Conservation (phyloP, 2,888 invertebrate species). For the Eupeodes latifasciatus region DNA sequence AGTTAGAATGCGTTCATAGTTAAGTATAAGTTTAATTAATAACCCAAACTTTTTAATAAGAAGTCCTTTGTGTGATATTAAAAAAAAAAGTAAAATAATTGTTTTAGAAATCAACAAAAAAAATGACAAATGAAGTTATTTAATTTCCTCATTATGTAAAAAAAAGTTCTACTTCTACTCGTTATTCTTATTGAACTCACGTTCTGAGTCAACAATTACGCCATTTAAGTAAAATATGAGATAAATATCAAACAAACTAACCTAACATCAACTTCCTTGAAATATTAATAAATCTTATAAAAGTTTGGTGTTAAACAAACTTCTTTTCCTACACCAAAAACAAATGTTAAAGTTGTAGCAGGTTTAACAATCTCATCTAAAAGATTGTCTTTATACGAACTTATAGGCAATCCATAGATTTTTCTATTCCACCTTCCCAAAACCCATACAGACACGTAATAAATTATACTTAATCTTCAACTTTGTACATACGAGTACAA, state of each 20-base stretch:
- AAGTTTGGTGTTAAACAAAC: background rate
- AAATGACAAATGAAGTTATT: no score
- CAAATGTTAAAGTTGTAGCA: slow-evolving; percentile 1
- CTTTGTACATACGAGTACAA: background rate
- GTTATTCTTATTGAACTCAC: background rate
- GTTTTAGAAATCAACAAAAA: no score
- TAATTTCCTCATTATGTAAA: no score
- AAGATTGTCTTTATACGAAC: background rate
- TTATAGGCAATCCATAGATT: background rate
- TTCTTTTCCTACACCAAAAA: background rate
- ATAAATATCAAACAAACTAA: background rate
- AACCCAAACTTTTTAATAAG: no score
- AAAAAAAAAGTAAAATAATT: no score
- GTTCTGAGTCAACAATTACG: background rate
- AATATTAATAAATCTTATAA: slow-evolving; percentile 6
- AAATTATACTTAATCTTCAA: slow-evolving; percentile 18
- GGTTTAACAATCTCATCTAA: background rate
- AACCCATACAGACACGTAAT: background rate
- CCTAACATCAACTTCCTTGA: background rate
- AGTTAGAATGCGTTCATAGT: no score
- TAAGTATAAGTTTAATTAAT: no score
- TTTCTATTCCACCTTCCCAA: background rate
- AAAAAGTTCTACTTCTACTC: no score
- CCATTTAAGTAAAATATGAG: background rate
- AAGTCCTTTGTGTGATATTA: no score